A percentile compares a stretch with the other conserved stretches of the same genome.
phyloP scores from a whole-genome alignment of 2,113 vertebrate species.

The Cottus gobio region DNA sequence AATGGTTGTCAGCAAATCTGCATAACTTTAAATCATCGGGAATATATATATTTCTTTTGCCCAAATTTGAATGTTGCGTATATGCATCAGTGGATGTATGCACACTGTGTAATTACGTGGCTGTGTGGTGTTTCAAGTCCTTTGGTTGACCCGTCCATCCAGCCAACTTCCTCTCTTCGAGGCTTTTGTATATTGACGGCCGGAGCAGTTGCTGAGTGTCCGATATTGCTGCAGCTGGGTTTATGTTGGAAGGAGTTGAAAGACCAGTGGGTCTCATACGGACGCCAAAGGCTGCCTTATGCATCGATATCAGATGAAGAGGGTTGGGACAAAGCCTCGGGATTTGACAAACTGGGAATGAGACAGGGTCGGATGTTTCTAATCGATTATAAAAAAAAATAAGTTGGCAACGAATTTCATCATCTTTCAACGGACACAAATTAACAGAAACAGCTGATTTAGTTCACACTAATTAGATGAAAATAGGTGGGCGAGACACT shows the following conservation, averaged over 20 bases:
- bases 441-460: neutral
- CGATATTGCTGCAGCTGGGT: neutral
- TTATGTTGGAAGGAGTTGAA: neutral
- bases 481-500: too few relatives aligned
- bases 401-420: neutral
- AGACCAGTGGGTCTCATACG: neutral
- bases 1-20: constrained; percentile 55
- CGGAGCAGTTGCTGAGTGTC: neutral
- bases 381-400: neutral
- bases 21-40: constrained; percentile 15
- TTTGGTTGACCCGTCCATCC: neutral
- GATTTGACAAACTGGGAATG: neutral
- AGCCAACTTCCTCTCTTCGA: neutral
- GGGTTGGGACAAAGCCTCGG: neutral
- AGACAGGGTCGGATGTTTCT: neutral
- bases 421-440: neutral
- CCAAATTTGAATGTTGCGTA: neutral
- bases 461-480: too few relatives aligned
- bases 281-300: neutral
- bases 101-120: neutral
- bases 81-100: neutral
- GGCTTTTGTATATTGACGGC: neutral
- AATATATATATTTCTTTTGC: neutral
- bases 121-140: neutral
- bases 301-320: neutral